A percentile compares a stretch with the other conserved stretches of the same genome.
Conservation (phyloP, 2,797 vertebrate genomes). For the Thamnophis elegans region DNA sequence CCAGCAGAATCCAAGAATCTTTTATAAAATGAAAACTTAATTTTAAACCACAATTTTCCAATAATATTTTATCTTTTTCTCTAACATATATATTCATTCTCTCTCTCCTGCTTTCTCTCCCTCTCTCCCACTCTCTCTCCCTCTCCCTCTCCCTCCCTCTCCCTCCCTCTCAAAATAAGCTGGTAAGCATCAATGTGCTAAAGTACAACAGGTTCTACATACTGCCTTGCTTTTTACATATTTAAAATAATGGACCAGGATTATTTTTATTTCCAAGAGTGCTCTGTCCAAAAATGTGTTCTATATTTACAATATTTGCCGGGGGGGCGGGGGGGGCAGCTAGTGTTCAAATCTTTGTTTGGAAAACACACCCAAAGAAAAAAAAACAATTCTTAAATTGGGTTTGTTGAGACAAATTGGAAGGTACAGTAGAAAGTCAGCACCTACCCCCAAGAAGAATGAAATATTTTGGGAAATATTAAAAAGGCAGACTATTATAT, state of each 20-base stretch:
- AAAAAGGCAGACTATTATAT: too few relatives aligned
- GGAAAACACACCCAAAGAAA: neutral
- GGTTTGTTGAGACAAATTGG: neutral
- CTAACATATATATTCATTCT: too few relatives aligned
- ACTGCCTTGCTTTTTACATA: neutral
- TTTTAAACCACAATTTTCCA: neutral
- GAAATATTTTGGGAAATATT: too few relatives aligned
- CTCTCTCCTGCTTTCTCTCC: too few relatives aligned
- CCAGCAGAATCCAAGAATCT: neutral
- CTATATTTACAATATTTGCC: neutral
- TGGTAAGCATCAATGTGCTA: neutral
- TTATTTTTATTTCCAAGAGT: neutral
- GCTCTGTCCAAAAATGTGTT: neutral
- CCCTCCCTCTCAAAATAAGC: neutral
- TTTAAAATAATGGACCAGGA: neutral
- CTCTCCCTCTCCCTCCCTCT: too few relatives aligned
- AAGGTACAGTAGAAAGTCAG: neutral
- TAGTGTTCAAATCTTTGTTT: neutral
- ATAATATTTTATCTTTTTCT: neutral
- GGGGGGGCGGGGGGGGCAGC: too few relatives aligned
- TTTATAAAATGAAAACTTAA: neutral
- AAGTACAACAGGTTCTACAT: neutral
- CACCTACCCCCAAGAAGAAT: too few relatives aligned
- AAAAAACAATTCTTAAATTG: neutral
- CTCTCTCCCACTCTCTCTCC: too few relatives aligned